A percentile compares a stretch with the other conserved stretches of the same genome.
phyloP scores from a whole-genome alignment of 2,797 vertebrate genomes.

The Sebastiscus tertius region DNA sequence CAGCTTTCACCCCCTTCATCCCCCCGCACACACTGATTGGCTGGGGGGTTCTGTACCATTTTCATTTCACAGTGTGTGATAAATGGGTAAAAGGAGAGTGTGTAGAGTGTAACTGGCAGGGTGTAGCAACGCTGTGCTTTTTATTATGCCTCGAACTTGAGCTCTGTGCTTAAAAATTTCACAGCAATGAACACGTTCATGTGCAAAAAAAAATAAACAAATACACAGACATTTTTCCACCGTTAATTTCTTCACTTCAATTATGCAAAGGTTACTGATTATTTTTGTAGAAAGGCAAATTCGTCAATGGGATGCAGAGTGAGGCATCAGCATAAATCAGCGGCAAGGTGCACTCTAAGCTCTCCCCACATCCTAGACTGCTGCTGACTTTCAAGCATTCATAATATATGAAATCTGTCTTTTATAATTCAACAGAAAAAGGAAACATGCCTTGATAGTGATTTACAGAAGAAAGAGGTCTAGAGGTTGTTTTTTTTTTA shows the following conservation, averaged over 20 bases:
- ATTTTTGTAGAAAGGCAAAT: slow-evolving; percentile 24
- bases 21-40: slow-evolving; percentile 15
- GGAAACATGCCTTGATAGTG: slow-evolving; percentile 64
- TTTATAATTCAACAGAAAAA: slow-evolving; percentile 78
- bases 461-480: slow-evolving; percentile 53
- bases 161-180: slow-evolving; percentile 18
- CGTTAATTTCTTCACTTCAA: slow-evolving; percentile 33
- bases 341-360: slow-evolving; percentile 47
- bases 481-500: background rate
- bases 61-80: slow-evolving; percentile 57
- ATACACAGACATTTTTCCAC: slow-evolving; percentile 16
- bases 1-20: background rate
- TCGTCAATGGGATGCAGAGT: slow-evolving; percentile 30
- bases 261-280: slow-evolving; percentile 36
- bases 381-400: slow-evolving; percentile 70
- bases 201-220: slow-evolving; percentile 33
- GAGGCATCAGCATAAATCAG: slow-evolving; percentile 57
- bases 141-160: slow-evolving; percentile 20
- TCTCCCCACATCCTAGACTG: slow-evolving; percentile 56
- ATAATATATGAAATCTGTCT: slow-evolving; percentile 76
- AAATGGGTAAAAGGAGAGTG: slow-evolving; percentile 36
- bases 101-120: slow-evolving; percentile 6
- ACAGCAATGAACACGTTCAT: slow-evolving; percentile 30
- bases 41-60: slow-evolving; percentile 23
- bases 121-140: slow-evolving; percentile 1